Conservation (phyloP, 2,797 vertebrate species). For the Alca torda region DNA sequence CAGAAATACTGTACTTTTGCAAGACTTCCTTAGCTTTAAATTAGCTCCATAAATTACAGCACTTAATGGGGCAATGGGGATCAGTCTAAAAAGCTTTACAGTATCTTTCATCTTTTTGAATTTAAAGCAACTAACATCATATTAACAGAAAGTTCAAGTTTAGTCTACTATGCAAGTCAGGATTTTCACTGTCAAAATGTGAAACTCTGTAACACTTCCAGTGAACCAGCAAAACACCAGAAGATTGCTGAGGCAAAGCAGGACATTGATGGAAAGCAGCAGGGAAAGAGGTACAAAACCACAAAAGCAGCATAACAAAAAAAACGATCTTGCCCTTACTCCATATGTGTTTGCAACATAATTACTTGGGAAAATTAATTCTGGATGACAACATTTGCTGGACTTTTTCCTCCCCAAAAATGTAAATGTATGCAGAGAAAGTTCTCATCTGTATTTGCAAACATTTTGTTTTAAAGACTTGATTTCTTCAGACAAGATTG, state of each 20-base stretch:
- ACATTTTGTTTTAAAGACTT: neutral
- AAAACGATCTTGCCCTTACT: neutral
- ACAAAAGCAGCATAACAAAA: neutral
- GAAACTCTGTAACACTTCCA: neutral
- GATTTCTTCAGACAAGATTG: neutral
- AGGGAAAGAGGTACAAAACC: neutral
- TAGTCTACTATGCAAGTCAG: neutral
- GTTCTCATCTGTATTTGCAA: neutral
- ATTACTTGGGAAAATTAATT: neutral
- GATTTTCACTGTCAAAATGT: neutral
- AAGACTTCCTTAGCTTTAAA: neutral
- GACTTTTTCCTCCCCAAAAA: neutral
- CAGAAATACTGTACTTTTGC: neutral
- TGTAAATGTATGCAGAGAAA: neutral
- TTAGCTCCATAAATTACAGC: neutral
- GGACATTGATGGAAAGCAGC: neutral
- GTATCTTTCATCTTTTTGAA: neutral
- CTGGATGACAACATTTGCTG: neutral
- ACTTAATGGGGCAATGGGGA: neutral
- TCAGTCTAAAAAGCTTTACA: neutral
- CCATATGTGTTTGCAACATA: neutral
- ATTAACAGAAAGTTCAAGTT: neutral
- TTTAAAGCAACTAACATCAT: neutral
- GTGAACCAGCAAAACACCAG: conserved; percentile 3
- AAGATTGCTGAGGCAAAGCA: neutral